Base-by-base conservation (phyloP, 2,888 invertebrate species). In the Cryptocephalus primarius region DNA sequence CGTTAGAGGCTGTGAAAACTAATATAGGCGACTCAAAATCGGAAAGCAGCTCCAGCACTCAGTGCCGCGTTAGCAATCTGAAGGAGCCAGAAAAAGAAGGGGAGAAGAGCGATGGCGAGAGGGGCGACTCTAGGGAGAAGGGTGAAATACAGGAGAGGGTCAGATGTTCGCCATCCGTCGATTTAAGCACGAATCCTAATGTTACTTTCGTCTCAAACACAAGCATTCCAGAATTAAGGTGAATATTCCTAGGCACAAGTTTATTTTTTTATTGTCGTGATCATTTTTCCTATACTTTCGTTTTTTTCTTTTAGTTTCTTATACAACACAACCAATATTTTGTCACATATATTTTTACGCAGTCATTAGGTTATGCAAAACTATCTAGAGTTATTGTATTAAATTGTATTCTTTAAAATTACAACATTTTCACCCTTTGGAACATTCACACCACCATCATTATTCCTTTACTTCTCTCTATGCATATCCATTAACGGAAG, bases 171-270 rank as follows among this genome's bases (percentile, higher is more conserved):
- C 66, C 64, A 13, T 55, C 60, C 11, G 59, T 66, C 8, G 70
- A 70, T 53, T 51, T 67, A 13, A 63, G 63, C n/a, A 59, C 65
- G 32, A 64, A 68, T 59, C 66, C 67, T 8, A 63, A 61, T 38
- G 66, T 68, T 44, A 66, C 67, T 6, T 69, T 62, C 49, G 67
- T 68, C 32, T 58, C 63, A 43, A 60, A 59, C 40, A 57, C 58
- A 47, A 66, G 60, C 59, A 61, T 61, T 55, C 58, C 63, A 52
- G 67, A 67, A 44, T 55, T 60, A 47, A 65, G 61, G 67, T 67
- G 45, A 51, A 58, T 55, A 4, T 8, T 13, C 10, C 12, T n/a
- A 32, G 1, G 10, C 8, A 8, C 11, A 8, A 12, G 6, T 22
- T 22, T 22, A 22, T 6, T 22, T 4, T 22, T 6, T 22, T 22